phyloP scores from a whole-genome alignment of 1,140 invertebrate species.

The Zaprionus tsacasi region DNA sequence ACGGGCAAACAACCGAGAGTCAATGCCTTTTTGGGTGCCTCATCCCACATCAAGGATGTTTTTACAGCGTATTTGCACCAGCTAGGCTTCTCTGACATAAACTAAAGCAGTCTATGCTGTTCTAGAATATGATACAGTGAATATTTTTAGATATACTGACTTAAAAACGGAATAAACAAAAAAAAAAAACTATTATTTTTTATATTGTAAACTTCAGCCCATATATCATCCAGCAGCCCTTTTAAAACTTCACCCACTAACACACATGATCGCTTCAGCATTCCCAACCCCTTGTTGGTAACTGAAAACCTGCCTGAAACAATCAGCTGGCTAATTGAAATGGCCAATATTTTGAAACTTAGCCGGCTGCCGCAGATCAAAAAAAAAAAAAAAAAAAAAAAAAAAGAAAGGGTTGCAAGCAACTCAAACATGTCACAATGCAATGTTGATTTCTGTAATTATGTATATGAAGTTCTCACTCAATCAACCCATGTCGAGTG shows the following conservation, averaged over 20 bases:
- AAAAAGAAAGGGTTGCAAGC: conserved; percentile 41
- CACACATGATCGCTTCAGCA: neutral
- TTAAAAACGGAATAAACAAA: no score
- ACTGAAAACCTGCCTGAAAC: conserved; percentile 50
- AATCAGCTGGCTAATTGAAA: conserved; percentile 65
- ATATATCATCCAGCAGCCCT: no score
- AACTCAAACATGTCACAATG: conserved; percentile 27
- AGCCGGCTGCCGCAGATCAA: no score
- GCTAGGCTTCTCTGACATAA: neutral
- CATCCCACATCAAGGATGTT: conserved; percentile 30
- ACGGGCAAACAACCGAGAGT: conserved; percentile 15
- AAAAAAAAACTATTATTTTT: no score
- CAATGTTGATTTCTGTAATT: conserved; percentile 56
- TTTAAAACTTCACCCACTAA: neutral
- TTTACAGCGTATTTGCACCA: neutral
- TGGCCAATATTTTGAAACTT: conserved; percentile 75
- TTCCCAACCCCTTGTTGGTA: conserved; percentile 20
- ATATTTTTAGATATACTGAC: neutral
- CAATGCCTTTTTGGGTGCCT: conserved; percentile 17
- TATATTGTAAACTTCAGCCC: no score
- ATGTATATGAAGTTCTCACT: conserved; percentile 53
- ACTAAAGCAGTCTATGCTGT: neutral
- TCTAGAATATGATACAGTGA: neutral
- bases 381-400: no score
- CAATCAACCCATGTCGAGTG: conserved; percentile 49